Evolutionary conservation across 2,888 invertebrate genomes (phyloP).

Genomic region (Spodoptera littoralis): DNA sequence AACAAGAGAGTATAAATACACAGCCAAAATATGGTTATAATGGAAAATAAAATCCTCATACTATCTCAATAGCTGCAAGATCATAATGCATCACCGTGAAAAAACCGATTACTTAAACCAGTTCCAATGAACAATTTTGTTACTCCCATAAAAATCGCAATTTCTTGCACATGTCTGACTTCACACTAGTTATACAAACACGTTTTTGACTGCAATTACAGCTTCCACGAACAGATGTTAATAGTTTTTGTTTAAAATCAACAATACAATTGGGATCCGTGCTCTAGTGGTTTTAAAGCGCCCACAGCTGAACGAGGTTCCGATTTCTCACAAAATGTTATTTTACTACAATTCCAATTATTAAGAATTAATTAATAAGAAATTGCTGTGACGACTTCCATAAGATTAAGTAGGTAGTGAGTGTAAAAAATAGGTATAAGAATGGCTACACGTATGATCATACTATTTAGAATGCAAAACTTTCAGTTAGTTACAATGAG

Average conservation of each 20-base stretch:
- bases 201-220: conserved; percentile 45
- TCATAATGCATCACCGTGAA: not conserved
- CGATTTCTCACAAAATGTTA: too few relatives aligned
- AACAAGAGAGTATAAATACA: too few relatives aligned
- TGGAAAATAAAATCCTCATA: conserved; percentile 5
- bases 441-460: too few relatives aligned
- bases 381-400: too few relatives aligned
- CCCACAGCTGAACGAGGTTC: too few relatives aligned
- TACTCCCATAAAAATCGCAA: conserved; percentile 45
- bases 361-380: too few relatives aligned
- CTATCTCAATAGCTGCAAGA: conserved; percentile 15
- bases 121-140: conserved; percentile 30
- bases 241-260: conserved; percentile 37
- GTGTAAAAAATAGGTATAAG: too few relatives aligned
- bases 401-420: too few relatives aligned
- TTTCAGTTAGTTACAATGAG: too few relatives aligned
- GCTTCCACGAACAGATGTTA: conserved; percentile 43
- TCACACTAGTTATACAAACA: conserved; percentile 39
- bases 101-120: conserved; percentile 14
- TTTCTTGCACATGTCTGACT: conserved; percentile 32
- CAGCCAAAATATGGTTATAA: not conserved
- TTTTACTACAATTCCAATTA: too few relatives aligned
- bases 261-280: conserved; percentile 10
- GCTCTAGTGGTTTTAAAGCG: too few relatives aligned
- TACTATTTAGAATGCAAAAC: too few relatives aligned